Evolutionary conservation across 35 echinoderm and acorn worm genomes (phyloP), one percentile per base, ranked within the genome.

Genomic region (Strongylocentrotus purpuratus): DNA sequence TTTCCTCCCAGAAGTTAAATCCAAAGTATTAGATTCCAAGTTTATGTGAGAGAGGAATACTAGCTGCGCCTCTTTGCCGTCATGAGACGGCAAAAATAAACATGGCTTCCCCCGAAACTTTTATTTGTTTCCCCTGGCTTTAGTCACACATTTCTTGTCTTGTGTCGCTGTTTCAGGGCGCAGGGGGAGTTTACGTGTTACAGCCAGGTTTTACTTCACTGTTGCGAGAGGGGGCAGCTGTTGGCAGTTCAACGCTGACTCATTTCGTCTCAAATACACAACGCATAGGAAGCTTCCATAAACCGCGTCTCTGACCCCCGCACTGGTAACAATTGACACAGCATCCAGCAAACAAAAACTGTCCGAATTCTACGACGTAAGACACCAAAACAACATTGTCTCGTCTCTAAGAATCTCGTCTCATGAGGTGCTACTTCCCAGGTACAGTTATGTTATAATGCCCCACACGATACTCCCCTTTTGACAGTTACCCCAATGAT

Each of bases 31-130:
- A 93, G 91, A 93, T 93, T 32, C 48, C 45, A 58, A 93, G 48
- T 46, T 32, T 33, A 93, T 58, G 32, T 48, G 32, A 46, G 91
- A 31, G 31, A 50, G 45, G 31, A 18, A 46, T 89, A 28, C 25
- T n/a, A n/a, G n/a, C n/a, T 46, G 12, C 87, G 87, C n/a, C 11
- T 31, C 33, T 28, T 32, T 58, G 48, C 48, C 91, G 91, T 48
- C 91, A 93, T 46, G 91, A 93, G 91, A 93, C 91, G 91, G 91
- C 91, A 47, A 47, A 93, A 93, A 93, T 89, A 89, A 93, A 93
- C 91, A 93, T 93, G 91, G 91, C 91, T 58, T 93, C 91, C 91
- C 91, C 91, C 91, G 17, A 89, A 33, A 33, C 87, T 89, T 87
- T 20, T 15, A 89, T 20, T 89, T 28, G 20, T 93, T 15, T 15